These are phyloP conservation scores for Belonocnema kinseyi DNA, from an alignment of 1,140 invertebrate species.

Conservation along the genomic window DNA sequence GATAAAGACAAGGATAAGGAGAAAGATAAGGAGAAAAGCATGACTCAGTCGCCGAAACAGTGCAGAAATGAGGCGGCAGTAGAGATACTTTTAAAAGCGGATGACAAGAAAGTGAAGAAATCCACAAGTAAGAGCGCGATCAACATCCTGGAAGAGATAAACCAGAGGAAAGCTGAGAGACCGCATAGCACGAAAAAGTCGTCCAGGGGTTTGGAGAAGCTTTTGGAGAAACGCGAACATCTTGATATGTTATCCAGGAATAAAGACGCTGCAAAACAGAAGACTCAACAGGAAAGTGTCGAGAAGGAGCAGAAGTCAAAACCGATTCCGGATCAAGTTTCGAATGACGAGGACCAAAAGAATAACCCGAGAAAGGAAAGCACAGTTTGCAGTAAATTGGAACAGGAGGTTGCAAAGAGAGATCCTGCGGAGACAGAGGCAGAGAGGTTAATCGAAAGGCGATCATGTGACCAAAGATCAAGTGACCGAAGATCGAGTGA, in stretches of 20 bases:
- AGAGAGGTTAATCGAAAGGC: not conserved
- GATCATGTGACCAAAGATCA: constrained; percentile 33
- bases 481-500: constrained; percentile 21
- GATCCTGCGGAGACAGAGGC: constrained; percentile 35
- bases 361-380: constrained; percentile 48
- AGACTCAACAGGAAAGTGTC: constrained; percentile 38
- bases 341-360: constrained; percentile 53
- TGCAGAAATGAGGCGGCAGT: not conserved
- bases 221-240: constrained; percentile 74
- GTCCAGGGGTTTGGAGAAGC: constrained; percentile 73
- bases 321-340: not conserved
- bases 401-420: constrained; percentile 47
- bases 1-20: no score
- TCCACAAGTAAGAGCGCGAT: constrained; percentile 57
- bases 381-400: not conserved
- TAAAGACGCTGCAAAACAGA: constrained; percentile 51
- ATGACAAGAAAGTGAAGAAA: constrained; percentile 23
- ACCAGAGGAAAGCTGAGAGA: constrained; percentile 75
- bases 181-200: constrained; percentile 72
- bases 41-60: not conserved
- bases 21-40: no score
- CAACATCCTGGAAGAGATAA: constrained; percentile 76
- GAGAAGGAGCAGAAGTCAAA: constrained; percentile 36
- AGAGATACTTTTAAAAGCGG: not conserved
- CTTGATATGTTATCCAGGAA: constrained; percentile 70